These are phyloP conservation scores for Timandra comae DNA, from an alignment of 2,888 invertebrate species.

Conservation along the genomic window DNA sequence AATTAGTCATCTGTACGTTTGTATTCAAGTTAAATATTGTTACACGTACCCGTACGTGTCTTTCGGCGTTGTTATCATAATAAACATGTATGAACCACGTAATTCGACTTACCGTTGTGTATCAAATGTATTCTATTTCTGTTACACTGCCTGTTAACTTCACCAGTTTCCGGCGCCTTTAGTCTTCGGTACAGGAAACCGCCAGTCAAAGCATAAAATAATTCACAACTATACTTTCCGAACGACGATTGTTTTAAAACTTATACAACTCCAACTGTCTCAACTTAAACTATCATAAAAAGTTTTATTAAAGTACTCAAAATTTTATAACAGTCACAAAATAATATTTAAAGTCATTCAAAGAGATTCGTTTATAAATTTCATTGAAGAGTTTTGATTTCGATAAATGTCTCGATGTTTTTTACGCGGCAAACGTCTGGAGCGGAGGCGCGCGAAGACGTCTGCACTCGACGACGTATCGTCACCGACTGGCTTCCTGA, in stretches of 20 bases:
- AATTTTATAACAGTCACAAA: no score
- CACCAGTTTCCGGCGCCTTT: constrained; percentile 44
- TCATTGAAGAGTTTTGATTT: constrained; percentile 17
- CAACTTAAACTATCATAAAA: constrained; percentile 4
- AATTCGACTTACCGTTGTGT: constrained; percentile 49
- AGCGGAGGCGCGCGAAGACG: constrained; percentile 24
- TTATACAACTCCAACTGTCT: constrained; percentile 12
- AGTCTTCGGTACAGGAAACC: constrained; percentile 45
- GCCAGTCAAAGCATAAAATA: constrained; percentile 50
- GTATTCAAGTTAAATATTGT: no score
- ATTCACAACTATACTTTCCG: constrained; percentile 29
- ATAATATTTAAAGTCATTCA: no score
- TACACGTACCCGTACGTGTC: no score
- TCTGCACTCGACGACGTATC: constrained; percentile 33
- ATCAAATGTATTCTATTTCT: constrained; percentile 54
- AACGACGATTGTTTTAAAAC: constrained; percentile 40
- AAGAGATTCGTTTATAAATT: not conserved
- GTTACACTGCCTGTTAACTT: constrained; percentile 36
- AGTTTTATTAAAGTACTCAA: no score
- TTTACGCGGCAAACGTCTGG: constrained; percentile 47
- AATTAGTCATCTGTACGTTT: no score
- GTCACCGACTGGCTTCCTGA: constrained; percentile 57
- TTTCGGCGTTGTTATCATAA: constrained; percentile 23
- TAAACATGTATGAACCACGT: constrained; percentile 29
- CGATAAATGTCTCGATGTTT: constrained; percentile 49